A percentile compares a stretch with the other conserved stretches of the same genome.
Evolutionary conservation across 2,113 vertebrate species (phyloP).

Genomic region (Larimichthys polyactis): DNA sequence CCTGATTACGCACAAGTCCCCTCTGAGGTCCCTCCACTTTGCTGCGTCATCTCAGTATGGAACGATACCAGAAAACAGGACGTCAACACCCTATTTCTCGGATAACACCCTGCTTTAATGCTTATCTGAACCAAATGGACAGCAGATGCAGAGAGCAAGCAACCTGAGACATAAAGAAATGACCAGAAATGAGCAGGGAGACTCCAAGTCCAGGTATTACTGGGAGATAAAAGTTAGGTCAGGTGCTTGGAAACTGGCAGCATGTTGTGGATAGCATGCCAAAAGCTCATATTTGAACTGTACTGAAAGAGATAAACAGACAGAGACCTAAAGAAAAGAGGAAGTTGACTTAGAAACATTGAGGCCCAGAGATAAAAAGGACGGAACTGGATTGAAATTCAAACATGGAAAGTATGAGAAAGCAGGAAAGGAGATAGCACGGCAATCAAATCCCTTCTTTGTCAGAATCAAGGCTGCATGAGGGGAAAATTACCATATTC

Average conservation of each 20-base stretch:
- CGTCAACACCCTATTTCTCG: slow-evolving; percentile 34
- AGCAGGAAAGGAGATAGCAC: slow-evolving; percentile 54
- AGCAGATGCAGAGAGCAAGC: slow-evolving; percentile 41
- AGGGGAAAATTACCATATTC: slow-evolving; percentile 44
- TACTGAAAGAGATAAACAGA: slow-evolving; percentile 34
- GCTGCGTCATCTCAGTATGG: slow-evolving; percentile 37
- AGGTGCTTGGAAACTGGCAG: slow-evolving; percentile 28
- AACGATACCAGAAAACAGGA: slow-evolving; percentile 38
- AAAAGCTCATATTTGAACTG: slow-evolving; percentile 37
- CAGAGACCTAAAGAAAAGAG: slow-evolving; percentile 29
- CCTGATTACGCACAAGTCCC: slow-evolving; percentile 15
- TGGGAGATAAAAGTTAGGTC: slow-evolving; percentile 1
- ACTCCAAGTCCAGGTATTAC: slow-evolving; percentile 5
- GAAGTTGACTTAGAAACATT: slow-evolving; percentile 48
- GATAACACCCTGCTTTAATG: slow-evolving; percentile 25
- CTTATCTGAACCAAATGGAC: slow-evolving; percentile 25
- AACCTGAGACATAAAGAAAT: not conserved
- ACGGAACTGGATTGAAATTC: slow-evolving; percentile 49
- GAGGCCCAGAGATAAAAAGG: slow-evolving; percentile 43
- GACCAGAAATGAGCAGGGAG: slow-evolving; percentile 8
- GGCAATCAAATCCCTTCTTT: slow-evolving; percentile 64
- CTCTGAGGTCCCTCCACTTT: slow-evolving; percentile 8
- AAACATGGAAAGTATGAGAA: slow-evolving; percentile 58
- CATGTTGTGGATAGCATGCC: not conserved
- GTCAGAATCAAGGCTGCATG: slow-evolving; percentile 32